Evolutionary conservation across 2,888 invertebrate genomes (phyloP).

Genomic region (Muschampia plurimacula): DNA sequence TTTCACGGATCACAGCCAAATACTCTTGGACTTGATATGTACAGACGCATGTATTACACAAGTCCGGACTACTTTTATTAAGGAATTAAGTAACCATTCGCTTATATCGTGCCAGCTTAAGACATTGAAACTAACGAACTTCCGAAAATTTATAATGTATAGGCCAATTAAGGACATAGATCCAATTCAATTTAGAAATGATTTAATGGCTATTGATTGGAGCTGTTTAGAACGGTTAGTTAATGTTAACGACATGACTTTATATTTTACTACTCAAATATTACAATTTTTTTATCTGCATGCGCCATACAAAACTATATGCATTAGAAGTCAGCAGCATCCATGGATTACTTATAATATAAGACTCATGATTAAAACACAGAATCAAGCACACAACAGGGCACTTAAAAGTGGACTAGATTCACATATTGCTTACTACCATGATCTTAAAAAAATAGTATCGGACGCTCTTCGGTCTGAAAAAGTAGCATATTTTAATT

Average conservation of each 20-base stretch:
- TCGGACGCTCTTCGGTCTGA: neutral
- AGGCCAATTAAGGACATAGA: conserved; percentile 14
- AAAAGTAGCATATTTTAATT: no score
- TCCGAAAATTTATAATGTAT: neutral
- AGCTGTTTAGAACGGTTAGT: neutral
- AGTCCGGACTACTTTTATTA: neutral
- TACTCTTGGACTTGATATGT: conserved; percentile 44
- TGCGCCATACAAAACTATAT: neutral
- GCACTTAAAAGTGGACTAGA: neutral
- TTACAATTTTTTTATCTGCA: neutral
- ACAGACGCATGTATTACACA: conserved; percentile 28
- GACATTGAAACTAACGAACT: neutral
- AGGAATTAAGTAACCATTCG: conserved; percentile 6
- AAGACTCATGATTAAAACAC: neutral
- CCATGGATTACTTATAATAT: conserved; percentile 7
- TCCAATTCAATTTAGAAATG: neutral
- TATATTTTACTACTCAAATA: neutral
- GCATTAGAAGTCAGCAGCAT: neutral
- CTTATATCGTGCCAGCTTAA: neutral
- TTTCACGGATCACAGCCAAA: conserved; percentile 33
- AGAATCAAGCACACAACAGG: neutral
- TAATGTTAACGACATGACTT: neutral
- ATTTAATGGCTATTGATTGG: neutral
- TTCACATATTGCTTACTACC: neutral
- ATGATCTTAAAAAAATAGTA: conserved; percentile 6